Evolutionary conservation across 2,888 invertebrate species (phyloP), one percentile per base, ranked within the genome.

Genomic region (Melipona bicolor): DNA sequence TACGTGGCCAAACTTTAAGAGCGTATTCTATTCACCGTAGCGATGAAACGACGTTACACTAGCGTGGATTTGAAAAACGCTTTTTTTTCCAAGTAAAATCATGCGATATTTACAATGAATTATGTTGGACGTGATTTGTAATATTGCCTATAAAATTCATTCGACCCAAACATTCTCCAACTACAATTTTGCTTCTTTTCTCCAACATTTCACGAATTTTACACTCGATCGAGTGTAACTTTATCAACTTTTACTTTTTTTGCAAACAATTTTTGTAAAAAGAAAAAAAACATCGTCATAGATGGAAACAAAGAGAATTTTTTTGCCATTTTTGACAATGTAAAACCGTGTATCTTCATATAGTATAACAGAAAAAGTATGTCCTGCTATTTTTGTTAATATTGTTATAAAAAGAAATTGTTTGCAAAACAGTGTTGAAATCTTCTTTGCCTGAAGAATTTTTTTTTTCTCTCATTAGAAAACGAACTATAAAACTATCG

Each of bases 1-100:
- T 17, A 68, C 24, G 68, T 50, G 68, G 68, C 50, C 68, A 68
- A 68, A 68, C 24, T 68, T 68, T 50, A 19, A 2, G 11, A 13
- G 19, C 64, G 64, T 64, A 36, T 36, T 64, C 21, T 36, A 21
- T 21, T 36, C 36, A 36, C 36, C 36, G 62, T 19, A 3, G 9
- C 3, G 21, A 2, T 21, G 3, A 36, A 64, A 19, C 15, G 15
- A 15, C 3, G 13, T 65, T 32, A 43, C 0, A 65, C 0, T 6
- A 43, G n/a, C 32, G 5, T n/a, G n/a, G 13, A n/a, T 43, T 43
- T 43, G 43, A 43, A 65, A 43, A 65, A 65, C 43, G 21, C 15
- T 43, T 24, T 17, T 19, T 43, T 43, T 43, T 43, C 43, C 43
- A 43, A 43, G 9, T 43, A 36, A 9, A 36, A 36, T 11, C 9